Base-by-base conservation (phyloP, 2,888 invertebrate species). In the Dioctria rufipes region DNA sequence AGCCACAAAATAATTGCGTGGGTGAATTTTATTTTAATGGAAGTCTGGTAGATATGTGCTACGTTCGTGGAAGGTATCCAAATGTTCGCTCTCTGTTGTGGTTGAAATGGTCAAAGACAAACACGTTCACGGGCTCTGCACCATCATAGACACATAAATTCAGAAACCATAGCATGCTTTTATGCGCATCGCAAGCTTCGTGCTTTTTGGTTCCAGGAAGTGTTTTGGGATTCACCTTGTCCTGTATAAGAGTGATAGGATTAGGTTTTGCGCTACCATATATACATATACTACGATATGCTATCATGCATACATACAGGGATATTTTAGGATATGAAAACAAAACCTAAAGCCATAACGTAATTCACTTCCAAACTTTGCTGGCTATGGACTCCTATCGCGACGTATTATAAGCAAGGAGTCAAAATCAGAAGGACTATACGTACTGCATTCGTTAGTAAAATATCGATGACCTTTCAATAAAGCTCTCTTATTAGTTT, bases 101-200 rank as follows among this genome's bases (percentile, higher is more conserved):
- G 82, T 78, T 78, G 63, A 60, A 60, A 54, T 80, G 82, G 82
- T 82, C 79, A 66, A 73, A 82, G 82, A 80, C 78, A 82, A 80
- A 80, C 78, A 82, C 78, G 80, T 82, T 78, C 78, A 67, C 80
- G 80, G 78, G 69, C 43, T 75, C 73, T 80, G 79, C 40, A 66
- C 79, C 46, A 51, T 60, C 69, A 9, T 67, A 77, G 71, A 63
- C 63, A 77, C 77, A 77, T 77, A 77, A 77, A 63, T 77, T 49
- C 8, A 60, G 60, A 77, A 77, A 63, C 77, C 77, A 42, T n/a
- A 77, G 63, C 60, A 75, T 75, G 73, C 77, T 49, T 77, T 77
- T 37, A 43, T 58, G 73, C 60, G 77, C 77, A 77, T 77, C 42
- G 8, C 69, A 71, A n/a, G n/a, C 49, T 46, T 46, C 63, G 61